Percentiles rank a stretch among this genome's conserved stretches.
Evolutionary conservation across 2,888 invertebrate genomes (phyloP).

Genomic region (Ornithoptera priamus): DNA sequence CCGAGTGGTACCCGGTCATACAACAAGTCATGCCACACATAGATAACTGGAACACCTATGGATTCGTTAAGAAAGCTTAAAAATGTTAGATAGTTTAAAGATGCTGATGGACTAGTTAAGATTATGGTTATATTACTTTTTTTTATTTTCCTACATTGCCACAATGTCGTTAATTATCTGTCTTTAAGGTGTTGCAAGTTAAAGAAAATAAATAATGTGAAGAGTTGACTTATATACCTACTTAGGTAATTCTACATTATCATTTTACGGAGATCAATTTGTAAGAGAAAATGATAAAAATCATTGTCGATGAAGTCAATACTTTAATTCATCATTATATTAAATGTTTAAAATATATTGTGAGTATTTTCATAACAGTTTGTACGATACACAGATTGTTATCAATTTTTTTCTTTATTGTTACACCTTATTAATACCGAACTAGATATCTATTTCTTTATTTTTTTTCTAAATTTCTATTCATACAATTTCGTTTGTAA

Average conservation of each 20-base stretch:
- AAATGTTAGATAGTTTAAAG: constrained; percentile 1
- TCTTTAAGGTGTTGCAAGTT: neutral
- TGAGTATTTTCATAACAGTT: too few relatives aligned
- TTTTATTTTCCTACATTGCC: constrained; percentile 3
- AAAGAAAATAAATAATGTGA: neutral
- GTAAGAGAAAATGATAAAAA: neutral
- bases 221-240: neutral
- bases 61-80: constrained; percentile 78
- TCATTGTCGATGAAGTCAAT: neutral
- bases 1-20: constrained; percentile 88
- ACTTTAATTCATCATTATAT: too few relatives aligned
- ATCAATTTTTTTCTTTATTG: too few relatives aligned
- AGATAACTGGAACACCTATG: constrained; percentile 84
- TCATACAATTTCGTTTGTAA: too few relatives aligned
- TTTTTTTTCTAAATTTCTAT: too few relatives aligned
- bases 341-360: too few relatives aligned
- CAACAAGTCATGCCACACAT: constrained; percentile 83
- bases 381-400: too few relatives aligned
- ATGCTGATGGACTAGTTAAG: neutral
- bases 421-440: too few relatives aligned
- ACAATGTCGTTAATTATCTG: constrained; percentile 3
- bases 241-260: too few relatives aligned
- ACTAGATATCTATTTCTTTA: too few relatives aligned
- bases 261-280: neutral
- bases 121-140: neutral